Base-by-base conservation (phyloP, 2,113 vertebrate genomes). In the Apaloderma vittatum region DNA sequence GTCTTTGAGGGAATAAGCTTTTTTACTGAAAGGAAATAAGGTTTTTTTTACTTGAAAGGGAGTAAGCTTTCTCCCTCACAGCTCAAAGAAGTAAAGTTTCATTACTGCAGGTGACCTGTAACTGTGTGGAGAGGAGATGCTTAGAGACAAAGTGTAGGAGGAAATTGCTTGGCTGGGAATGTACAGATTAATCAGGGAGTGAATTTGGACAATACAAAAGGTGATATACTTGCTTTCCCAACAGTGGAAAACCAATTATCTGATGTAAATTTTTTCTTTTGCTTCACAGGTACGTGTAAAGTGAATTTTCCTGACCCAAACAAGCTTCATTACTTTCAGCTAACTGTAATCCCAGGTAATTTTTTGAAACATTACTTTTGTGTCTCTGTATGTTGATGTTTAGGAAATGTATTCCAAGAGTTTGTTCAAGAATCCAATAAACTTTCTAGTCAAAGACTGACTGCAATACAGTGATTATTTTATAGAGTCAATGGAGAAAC, bases 271-370 rank as follows among this genome's bases (percentile, higher is more conserved):
- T 51, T 30, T 30, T 67, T 77, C 36, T 76, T 97, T 87, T 97
- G 63, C 46, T 96, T 93, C 91, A 62, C 98, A 99, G 99, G 98
- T 98, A 99, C 99, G 5, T 99, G 99, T 97, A 99, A 99, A 98
- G 98, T 99, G 98, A 99, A 98, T 96, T 99, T 99, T 97, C 98
- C 99, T 51, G 99, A 99, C 72, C 99, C 99, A 86, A 98, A 99
- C 98, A 99, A 99, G 97, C 98, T 99, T 62, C 99, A 99, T 97
- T 98, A 99, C 97, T 99, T 99, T 96, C 99, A 99, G 91, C 98
- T 99, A 90, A 99, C 98, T 22, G 99, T 99, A 88, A 99, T 98
- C 95, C 99, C 99, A 98, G 99, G 99, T 99, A 99, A 99, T 85
- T 30, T 76, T 63, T 75, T 67, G 36, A 16, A 46, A 2, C 21